phyloP scores from a whole-genome alignment of 2,797 vertebrate species.

The Dicrostonyx torquatus region DNA sequence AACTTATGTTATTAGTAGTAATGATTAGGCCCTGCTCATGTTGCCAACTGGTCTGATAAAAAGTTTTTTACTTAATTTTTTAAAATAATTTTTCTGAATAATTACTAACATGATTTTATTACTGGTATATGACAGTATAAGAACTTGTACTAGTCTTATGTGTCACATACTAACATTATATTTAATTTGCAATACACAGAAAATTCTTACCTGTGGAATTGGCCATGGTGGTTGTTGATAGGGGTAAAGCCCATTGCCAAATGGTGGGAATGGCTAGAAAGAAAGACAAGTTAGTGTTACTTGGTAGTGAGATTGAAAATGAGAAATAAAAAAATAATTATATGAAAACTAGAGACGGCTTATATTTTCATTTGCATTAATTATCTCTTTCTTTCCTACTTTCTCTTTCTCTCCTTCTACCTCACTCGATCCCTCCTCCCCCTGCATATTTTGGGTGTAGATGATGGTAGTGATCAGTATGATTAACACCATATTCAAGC shows the following conservation, averaged over 20 bases:
- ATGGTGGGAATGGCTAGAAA: slow-evolving; percentile 59
- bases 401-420: not conserved
- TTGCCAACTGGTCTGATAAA: slow-evolving; percentile 33
- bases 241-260: slow-evolving; percentile 65
- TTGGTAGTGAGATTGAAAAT: not conserved
- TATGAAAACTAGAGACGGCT: not conserved
- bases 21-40: not conserved
- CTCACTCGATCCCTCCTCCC: no score
- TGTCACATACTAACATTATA: slow-evolving; percentile 27
- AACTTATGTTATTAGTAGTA: not conserved
- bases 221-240: slow-evolving; percentile 70
- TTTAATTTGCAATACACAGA: not conserved
- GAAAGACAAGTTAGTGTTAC: slow-evolving; percentile 16
- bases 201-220: slow-evolving; percentile 64
- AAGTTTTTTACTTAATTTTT: not conserved
- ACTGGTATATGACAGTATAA: not conserved
- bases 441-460: not conserved
- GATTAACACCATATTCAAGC: not conserved
- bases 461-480: not conserved
- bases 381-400: not conserved
- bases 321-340: slow-evolving; percentile 8
- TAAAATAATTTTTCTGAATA: not conserved
- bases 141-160: slow-evolving; percentile 15
- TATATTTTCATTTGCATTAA: slow-evolving; percentile 27
- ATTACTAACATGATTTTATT: slow-evolving; percentile 35